These are phyloP conservation scores for Octomys mimax DNA, from an alignment of 2,797 vertebrate genomes.

Conservation along the genomic window DNA sequence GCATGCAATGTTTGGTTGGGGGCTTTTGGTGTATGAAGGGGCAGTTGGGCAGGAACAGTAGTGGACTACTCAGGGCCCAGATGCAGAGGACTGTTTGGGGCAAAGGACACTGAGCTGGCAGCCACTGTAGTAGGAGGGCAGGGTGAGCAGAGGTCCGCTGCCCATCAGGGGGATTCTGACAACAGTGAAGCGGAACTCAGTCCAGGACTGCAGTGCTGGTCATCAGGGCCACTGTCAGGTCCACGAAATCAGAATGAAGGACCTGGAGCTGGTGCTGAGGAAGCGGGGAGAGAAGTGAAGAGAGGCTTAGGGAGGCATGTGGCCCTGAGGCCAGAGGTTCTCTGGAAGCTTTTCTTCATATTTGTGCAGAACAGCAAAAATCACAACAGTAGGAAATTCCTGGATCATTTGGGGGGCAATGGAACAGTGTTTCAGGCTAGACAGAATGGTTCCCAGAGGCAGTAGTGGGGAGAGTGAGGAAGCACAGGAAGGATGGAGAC, in stretches of 20 bases:
- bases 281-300: background rate
- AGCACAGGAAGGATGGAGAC: background rate
- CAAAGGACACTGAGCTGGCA: background rate
- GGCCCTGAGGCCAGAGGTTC: background rate
- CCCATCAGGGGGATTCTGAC: background rate
- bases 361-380: background rate
- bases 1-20: background rate
- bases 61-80: background rate
- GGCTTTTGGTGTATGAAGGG: background rate
- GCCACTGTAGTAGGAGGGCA: background rate
- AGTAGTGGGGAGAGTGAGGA: background rate
- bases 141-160: background rate
- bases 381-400: background rate
- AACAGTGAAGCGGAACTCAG: background rate
- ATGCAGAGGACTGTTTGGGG: background rate
- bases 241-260: background rate
- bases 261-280: background rate
- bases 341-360: background rate
- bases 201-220: fast-evolving
- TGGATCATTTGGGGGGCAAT: no score
- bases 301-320: no score
- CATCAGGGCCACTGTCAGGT: background rate
- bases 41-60: background rate
- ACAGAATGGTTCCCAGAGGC: background rate
- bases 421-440: background rate